A percentile compares a stretch with the other conserved stretches of the same genome.
Conservation (phyloP, 2,113 vertebrate species). For the Ameiurus melas region DNA sequence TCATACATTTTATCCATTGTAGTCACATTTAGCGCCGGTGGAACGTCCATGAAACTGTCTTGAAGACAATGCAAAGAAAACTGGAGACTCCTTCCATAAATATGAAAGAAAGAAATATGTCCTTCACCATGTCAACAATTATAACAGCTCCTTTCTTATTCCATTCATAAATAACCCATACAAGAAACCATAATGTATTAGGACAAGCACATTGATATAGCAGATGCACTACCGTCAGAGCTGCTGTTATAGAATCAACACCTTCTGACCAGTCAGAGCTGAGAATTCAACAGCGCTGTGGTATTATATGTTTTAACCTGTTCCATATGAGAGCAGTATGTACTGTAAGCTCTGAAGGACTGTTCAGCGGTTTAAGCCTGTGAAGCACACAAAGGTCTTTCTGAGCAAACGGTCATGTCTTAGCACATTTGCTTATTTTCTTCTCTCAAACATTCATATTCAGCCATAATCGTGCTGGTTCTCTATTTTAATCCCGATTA, state of each 20-base stretch:
- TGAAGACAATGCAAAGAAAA: background rate
- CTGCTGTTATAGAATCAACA: background rate
- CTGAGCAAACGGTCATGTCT: background rate
- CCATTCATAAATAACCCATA: background rate
- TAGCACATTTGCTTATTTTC: background rate
- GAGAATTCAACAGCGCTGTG: background rate
- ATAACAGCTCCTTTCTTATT: background rate
- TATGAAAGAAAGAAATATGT: background rate
- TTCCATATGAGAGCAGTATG: background rate
- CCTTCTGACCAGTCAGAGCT: background rate
- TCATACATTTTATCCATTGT: background rate
- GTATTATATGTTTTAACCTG: background rate
- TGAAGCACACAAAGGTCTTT: background rate
- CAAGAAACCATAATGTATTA: background rate
- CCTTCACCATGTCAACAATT: background rate
- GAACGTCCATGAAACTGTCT: background rate
- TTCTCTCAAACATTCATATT: background rate
- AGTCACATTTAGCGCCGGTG: background rate
- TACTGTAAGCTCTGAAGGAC: background rate
- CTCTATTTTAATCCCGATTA: constrained; percentile 13
- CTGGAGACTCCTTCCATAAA: background rate
- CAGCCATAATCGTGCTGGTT: background rate
- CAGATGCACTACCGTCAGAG: background rate
- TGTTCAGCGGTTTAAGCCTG: background rate
- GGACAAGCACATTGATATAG: background rate